Evolutionary conservation across 2,888 invertebrate genomes (phyloP), one percentile per base, ranked within the genome.

Genomic region (Neoascia interrupta): DNA sequence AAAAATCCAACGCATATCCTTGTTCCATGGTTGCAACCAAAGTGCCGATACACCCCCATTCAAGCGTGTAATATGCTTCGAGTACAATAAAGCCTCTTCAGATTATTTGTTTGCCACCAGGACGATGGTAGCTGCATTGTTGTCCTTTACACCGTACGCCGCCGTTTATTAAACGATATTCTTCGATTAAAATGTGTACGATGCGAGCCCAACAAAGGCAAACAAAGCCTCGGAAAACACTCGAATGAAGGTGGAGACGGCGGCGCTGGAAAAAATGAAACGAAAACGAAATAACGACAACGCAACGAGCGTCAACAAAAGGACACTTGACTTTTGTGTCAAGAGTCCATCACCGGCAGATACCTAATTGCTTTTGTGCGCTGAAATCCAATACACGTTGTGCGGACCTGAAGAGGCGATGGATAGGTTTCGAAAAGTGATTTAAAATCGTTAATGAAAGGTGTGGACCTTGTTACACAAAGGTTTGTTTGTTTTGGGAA

Each of bases 271-370:
- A 36, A 37, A 13, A 13, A 31, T 47, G 13, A 43, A 23, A n/a
- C 36, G 26, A 51, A 31, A 15, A 45, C 26, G 11, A 69, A 69
- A 39, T 53, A 56, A 56, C 54, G 68, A 69, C 69, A 56, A 58
- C 56, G 54, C 58, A 53, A 47, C 36, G 60, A 51, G 43, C 66
- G 61, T 60, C 43, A 49, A 68, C 66, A 68, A 68, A 73, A 79
- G 79, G 73, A 79, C 79, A 73, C 79, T 79, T 79, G 68, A 79
- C 79, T 79, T 79, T 79, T 61, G 61, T 79, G 79, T 79, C 79
- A 79, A 79, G 73, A 73, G 79, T 79, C 79, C 72, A 61, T 68
- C 61, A 79, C 51, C 79, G 51, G 61, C 66, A 61, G 68, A 79
- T 79, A 79, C 79, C 79, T 79, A 79, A 79, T 79, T 79, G 79